Evolutionary conservation across 2,797 vertebrate species (phyloP), one percentile per base, ranked within the genome.

Genomic region (Gallinago solitaria): DNA sequence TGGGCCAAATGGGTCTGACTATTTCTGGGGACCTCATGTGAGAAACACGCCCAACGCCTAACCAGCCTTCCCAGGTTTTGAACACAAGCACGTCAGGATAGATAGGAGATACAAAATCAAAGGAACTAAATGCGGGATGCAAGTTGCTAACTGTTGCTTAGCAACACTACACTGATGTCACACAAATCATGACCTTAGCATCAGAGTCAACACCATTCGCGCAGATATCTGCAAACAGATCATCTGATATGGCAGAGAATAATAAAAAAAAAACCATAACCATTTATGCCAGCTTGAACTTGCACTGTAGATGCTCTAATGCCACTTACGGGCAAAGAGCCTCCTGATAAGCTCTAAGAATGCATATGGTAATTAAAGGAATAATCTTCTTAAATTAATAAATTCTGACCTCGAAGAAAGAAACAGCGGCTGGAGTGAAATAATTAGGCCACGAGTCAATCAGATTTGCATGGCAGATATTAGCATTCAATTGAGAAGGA

Each of bases 111-210:
- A 28, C 30, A 9, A 19, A 35, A 63, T 5, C n/a, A n/a, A 56
- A 80, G 57, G 54, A 53, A 30, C 60, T 21, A 56, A 75, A 90
- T 54, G 50, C 25, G 53, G 41, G 87, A 71, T 83, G 60, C 3
- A 41, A 45, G 57, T 6, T 45, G 48, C 85, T 69, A 82, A 82
- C 87, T 63, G 87, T 35, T 64, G 74, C 94, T 92, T 71, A 81
- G 89, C 87, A 92, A 50, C 85, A 1, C 18, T 6, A 2, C 48
- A 41, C 39, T 75, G 86, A 73, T 93, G 92, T 33, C 80, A 73
- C 87, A 59, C 53, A 76, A 64, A 87, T 10, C n/a, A 3, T 33
- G 90, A n/a, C 88, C 88, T 78, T 61, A 37, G 83, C 91, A 76
- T 5, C 71, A 69, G 50, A 48, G 78, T 77, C 91, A 93, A 67